A percentile compares a stretch with the other conserved stretches of the same genome.
These are phyloP conservation scores for Tillus elongatus DNA, from an alignment of 2,888 invertebrate genomes.

Conservation along the genomic window DNA sequence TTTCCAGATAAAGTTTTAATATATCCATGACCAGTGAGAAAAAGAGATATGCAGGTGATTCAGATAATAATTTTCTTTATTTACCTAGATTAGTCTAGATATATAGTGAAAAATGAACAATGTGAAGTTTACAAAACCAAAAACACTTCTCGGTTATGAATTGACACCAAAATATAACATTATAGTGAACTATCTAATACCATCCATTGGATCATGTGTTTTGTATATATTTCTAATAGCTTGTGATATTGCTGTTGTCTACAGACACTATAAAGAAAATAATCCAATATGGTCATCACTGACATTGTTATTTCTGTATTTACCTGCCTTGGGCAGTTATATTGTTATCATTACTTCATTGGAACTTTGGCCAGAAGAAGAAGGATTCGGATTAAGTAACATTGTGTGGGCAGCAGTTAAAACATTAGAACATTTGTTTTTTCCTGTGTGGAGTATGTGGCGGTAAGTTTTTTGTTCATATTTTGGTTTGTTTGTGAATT, in stretches of 20 bases:
- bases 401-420: conserved; percentile 44
- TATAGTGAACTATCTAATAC: conserved; percentile 47
- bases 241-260: conserved; percentile 56
- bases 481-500: conserved; percentile 13
- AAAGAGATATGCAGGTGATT: too few relatives aligned
- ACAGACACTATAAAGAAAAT: conserved; percentile 53
- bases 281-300: conserved; percentile 46
- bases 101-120: conserved; percentile 1
- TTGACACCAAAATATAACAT: conserved; percentile 43
- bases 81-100: background rate
- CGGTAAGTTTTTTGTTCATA: conserved; percentile 48
- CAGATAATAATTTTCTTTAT: conserved; percentile 1
- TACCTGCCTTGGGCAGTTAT: conserved; percentile 52
- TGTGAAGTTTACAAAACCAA: conserved; percentile 14
- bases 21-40: too few relatives aligned
- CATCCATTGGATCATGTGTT: conserved; percentile 49
- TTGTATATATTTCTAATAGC: conserved; percentile 60
- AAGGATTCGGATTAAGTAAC: conserved; percentile 42
- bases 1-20: too few relatives aligned
- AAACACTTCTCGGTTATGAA: conserved; percentile 33
- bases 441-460: conserved; percentile 55
- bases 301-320: conserved; percentile 43
- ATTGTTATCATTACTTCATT: conserved; percentile 51
- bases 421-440: conserved; percentile 45
- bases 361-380: conserved; percentile 48